Evolutionary conservation across 2,888 invertebrate species (phyloP).

Genomic region (Leistus spinibarbis): DNA sequence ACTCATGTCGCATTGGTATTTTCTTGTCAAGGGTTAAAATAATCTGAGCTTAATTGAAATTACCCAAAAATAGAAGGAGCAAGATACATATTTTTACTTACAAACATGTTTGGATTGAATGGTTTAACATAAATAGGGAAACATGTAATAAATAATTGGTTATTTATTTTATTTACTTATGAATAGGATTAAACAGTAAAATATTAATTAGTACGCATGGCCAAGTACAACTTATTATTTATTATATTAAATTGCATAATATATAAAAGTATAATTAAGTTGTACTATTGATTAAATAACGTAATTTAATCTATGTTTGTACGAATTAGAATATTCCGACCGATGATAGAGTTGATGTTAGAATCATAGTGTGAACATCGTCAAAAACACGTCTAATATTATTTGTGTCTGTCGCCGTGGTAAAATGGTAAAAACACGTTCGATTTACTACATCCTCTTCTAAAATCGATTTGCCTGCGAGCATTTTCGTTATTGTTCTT

Average conservation of each 20-base stretch:
- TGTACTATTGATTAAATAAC: too few relatives aligned
- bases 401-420: constrained; percentile 76
- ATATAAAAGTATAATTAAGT: too few relatives aligned
- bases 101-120: too few relatives aligned
- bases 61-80: too few relatives aligned
- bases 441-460: constrained; percentile 53
- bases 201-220: too few relatives aligned
- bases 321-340: constrained; percentile 35
- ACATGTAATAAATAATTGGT: not conserved
- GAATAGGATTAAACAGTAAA: not conserved
- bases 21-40: too few relatives aligned
- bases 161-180: not conserved
- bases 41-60: too few relatives aligned
- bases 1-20: too few relatives aligned
- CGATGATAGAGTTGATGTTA: constrained; percentile 48
- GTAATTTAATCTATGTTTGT: not conserved
- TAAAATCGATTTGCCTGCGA: constrained; percentile 56
- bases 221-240: too few relatives aligned
- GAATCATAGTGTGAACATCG: constrained; percentile 73
- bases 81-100: too few relatives aligned
- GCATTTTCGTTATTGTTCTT: constrained; percentile 55
- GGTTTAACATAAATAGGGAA: not conserved
- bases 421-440: constrained; percentile 75
- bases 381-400: constrained; percentile 75
- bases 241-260: too few relatives aligned